Base-by-base conservation (phyloP, 2,888 invertebrate genomes). In the Eucriotettix oculatus region DNA sequence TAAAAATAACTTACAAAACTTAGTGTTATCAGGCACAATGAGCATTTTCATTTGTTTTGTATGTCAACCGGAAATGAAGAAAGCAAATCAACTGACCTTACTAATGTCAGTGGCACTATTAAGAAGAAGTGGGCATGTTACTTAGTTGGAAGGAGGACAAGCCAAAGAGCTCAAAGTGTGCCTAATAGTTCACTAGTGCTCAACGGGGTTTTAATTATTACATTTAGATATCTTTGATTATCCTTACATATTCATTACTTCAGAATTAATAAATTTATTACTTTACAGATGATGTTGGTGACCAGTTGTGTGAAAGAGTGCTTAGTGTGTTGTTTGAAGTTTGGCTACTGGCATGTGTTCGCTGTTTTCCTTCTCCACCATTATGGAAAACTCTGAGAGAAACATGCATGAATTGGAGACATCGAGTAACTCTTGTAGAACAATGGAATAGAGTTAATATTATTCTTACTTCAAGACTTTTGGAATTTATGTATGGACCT, bases 371-470 rank as follows among this genome's bases (percentile, higher is more conserved):
- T 1, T 87, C 94, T 7, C 97, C 97, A 10, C 90, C 94, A 1
- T 76, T 96, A 65, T 97, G 96, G 96, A 92, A 94, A 72, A 96
- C 96, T 0, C 77, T 97, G 64, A 82, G 91, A 67, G 93, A 94
- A 74, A 90, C 93, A 69, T 94, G 94, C 73, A 81, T 87, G 68
- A 86, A 88, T 69, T 97, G 97, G 96, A 81, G 97, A 12, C 97
- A 98, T 77, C 85, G 96, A 63, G 83, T 91, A 62, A 91, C 94
- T 44, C 79, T 98, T 10, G 84, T 96, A 41, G 90, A 91, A 71
- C 96, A 97, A 70, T 96, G 96, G 96, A 90, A 93, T 74, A 83
- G 93, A 64, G 90, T 94, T 43, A 95, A 93, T 73, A 79, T 94
- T 57, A 88, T 90, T 1, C 79, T 97, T 61, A 95, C 95, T 0